Conservation (phyloP, 2,797 vertebrate genomes). For the Galago senegalensis region DNA sequence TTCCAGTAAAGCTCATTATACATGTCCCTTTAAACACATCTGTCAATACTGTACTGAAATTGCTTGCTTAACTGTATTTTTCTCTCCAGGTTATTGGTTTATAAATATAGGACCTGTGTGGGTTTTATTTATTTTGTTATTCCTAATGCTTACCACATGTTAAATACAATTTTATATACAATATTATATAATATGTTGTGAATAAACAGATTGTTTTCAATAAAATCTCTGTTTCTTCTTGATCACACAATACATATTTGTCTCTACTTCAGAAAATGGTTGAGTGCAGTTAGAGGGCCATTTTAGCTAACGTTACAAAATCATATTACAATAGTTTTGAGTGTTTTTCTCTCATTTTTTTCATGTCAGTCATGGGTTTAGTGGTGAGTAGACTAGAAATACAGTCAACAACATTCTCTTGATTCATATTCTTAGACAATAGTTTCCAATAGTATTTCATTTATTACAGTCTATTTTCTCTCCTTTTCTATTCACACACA, state of each 20-base stretch:
- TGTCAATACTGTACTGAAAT: background rate
- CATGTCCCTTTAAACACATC: background rate
- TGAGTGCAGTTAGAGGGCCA: background rate
- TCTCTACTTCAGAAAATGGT: slow-evolving; percentile 26
- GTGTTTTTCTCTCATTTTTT: background rate
- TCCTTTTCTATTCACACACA: background rate
- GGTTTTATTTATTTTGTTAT: slow-evolving; percentile 1
- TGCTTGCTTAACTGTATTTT: slow-evolving; percentile 11
- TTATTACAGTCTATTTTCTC: background rate
- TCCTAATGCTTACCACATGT: background rate
- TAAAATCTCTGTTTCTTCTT: background rate
- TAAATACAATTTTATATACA: background rate
- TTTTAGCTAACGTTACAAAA: slow-evolving; percentile 14
- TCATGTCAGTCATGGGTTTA: background rate
- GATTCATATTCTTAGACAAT: slow-evolving; percentile 23
- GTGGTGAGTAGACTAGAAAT: background rate
- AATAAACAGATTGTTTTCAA: slow-evolving; percentile 18
- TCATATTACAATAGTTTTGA: background rate
- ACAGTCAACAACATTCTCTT: background rate
- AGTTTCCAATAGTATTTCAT: background rate
- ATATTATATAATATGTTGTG: background rate
- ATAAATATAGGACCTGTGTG: background rate
- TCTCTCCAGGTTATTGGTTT: background rate
- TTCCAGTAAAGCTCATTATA: background rate
- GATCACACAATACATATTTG: slow-evolving; percentile 13